phyloP scores from a whole-genome alignment of 1,140 invertebrate species.

The Drosophila ambigua region DNA sequence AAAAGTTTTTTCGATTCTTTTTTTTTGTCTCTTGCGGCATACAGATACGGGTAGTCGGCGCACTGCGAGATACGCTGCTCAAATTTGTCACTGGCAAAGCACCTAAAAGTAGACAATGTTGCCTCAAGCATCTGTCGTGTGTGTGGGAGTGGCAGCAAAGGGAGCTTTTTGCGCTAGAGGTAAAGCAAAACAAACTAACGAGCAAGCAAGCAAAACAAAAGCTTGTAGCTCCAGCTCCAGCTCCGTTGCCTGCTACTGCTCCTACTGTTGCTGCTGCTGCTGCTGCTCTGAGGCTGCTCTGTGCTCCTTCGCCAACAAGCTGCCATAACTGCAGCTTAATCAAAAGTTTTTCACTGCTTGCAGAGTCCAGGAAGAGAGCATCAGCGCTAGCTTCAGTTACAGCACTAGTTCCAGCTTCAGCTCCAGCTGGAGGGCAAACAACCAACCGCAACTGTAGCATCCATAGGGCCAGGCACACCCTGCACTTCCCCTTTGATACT shows the following conservation, averaged over 20 bases:
- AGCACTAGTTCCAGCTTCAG: constrained; percentile 14
- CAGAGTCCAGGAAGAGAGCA: constrained; percentile 15
- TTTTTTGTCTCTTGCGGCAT: constrained; percentile 31
- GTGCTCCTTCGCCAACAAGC: constrained; percentile 59
- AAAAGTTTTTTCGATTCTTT: constrained; percentile 57
- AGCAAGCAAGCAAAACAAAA: constrained; percentile 79
- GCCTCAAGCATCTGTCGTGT: constrained; percentile 50
- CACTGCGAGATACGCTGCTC: not conserved
- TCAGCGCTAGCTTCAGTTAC: constrained; percentile 26
- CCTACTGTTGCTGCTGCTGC: no score
- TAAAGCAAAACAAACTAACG: constrained; percentile 77
- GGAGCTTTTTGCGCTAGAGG: constrained; percentile 25
- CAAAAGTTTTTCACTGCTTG: constrained; percentile 74
- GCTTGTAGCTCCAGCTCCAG: constrained; percentile 60
- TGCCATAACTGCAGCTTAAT: constrained; percentile 83
- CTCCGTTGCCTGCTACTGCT: constrained; percentile 24
- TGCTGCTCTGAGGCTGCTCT: no score
- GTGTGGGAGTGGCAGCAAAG: constrained; percentile 5
- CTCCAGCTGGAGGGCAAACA: constrained; percentile 46
- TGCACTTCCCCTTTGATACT: constrained; percentile 62
- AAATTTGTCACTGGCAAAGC: constrained; percentile 75
- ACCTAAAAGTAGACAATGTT: constrained; percentile 60
- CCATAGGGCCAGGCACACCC: constrained; percentile 16
- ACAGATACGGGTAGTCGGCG: constrained; percentile 25
- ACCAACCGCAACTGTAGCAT: constrained; percentile 53